phyloP scores from a whole-genome alignment of 2,113 vertebrate genomes.

The Rostratula benghalensis region DNA sequence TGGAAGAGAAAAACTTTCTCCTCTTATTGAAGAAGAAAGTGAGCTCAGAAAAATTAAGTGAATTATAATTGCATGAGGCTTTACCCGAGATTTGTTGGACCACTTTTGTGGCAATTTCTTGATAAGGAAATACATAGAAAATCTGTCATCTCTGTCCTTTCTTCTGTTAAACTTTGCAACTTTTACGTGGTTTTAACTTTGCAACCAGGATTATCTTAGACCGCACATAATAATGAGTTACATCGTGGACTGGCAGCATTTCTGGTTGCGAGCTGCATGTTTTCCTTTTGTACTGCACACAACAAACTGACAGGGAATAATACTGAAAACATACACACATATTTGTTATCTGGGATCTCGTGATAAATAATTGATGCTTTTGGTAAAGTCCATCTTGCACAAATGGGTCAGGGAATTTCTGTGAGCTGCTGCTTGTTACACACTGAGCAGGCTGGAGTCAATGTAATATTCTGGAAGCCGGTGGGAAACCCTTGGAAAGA shows the following conservation, averaged over 20 bases:
- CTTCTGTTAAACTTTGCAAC: not conserved
- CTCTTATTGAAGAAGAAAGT: not conserved
- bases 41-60: not conserved
- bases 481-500: conserved; percentile 48
- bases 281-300: not conserved
- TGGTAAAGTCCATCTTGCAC: not conserved
- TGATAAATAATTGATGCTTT: not conserved
- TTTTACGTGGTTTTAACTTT: not conserved
- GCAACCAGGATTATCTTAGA: not conserved
- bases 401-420: not conserved
- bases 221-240: not conserved
- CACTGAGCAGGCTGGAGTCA: not conserved
- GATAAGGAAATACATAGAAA: not conserved
- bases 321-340: not conserved
- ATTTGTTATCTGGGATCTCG: not conserved
- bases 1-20: not conserved
- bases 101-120: not conserved
- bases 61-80: not conserved
- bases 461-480: conserved; percentile 52
- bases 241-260: not conserved
- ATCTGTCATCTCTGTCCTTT: not conserved
- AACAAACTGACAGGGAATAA: not conserved
- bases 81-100: not conserved
- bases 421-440: not conserved
- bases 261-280: not conserved